phyloP scores from a whole-genome alignment of 2,113 vertebrate species.

The Ardeotis arabs region DNA sequence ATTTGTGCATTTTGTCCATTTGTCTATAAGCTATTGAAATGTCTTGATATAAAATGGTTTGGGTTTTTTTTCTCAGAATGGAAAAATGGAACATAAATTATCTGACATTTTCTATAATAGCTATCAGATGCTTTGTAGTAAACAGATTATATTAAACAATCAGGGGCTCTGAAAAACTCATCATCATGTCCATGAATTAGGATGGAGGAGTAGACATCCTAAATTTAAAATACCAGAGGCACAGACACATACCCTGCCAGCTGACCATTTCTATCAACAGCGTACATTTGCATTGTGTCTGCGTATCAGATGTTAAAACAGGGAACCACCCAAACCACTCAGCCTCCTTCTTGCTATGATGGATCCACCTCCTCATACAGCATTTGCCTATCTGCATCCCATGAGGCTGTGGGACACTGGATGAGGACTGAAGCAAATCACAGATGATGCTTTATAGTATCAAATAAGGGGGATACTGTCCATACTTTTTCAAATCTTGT shows the following conservation, averaged over 20 bases:
- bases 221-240: conserved; percentile 23
- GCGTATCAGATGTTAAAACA: background rate
- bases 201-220: background rate
- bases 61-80: background rate
- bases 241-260: conserved; percentile 15
- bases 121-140: conserved; percentile 18
- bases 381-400: background rate
- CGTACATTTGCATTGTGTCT: background rate
- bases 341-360: fast-evolving
- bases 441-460: fast-evolving
- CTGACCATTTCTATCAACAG: background rate
- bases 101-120: conserved; percentile 29
- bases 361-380: background rate
- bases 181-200: background rate
- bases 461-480: background rate
- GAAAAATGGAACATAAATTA: conserved; percentile 35
- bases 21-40: background rate
- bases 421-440: background rate
- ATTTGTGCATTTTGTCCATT: conserved; percentile 23
- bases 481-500: background rate
- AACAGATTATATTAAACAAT: conserved; percentile 31
- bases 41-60: background rate
- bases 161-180: background rate
- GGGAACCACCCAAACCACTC: background rate
- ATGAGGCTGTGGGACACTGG: background rate